These are phyloP conservation scores for Drosophila kuntzei DNA, from an alignment of 2,888 invertebrate genomes.

Conservation along the genomic window DNA sequence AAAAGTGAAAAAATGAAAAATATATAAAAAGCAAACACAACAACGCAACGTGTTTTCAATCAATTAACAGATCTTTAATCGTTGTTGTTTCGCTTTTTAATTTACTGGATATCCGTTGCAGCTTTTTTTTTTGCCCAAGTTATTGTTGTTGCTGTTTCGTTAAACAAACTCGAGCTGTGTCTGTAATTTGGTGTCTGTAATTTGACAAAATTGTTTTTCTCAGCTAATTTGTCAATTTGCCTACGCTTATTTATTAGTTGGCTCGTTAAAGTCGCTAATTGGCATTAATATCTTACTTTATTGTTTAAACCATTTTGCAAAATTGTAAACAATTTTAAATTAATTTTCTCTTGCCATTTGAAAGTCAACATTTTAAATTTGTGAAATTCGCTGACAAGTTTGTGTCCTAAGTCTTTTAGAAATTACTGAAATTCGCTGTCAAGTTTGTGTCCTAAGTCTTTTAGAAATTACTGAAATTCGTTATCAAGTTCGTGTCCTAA, in stretches of 20 bases:
- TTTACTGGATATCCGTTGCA: conserved; percentile 48
- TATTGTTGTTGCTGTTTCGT: conserved; percentile 5
- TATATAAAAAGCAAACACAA: conserved; percentile 3
- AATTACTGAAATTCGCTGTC: too few relatives aligned
- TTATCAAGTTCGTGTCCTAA: conserved; percentile 56
- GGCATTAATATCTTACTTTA: conserved; percentile 40
- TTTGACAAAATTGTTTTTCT: conserved; percentile 51
- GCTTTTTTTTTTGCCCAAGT: conserved; percentile 15
- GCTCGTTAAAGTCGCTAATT: conserved; percentile 70
- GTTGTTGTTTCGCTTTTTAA: conserved; percentile 13
- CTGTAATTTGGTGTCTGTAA: conserved; percentile 50
- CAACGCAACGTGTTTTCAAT: conserved; percentile 70
- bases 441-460: conserved; percentile 64
- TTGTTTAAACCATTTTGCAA: conserved; percentile 42
- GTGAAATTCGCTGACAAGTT: conserved; percentile 56
- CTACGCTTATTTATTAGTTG: conserved; percentile 51
- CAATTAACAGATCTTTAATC: conserved; percentile 67
- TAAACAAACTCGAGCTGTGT: conserved; percentile 20
- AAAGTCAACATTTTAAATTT: conserved; percentile 29
- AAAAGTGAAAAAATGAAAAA: too few relatives aligned
- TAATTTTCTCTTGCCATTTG: conserved; percentile 31
- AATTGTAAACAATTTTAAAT: conserved; percentile 3
- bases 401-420: too few relatives aligned
- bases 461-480: too few relatives aligned
- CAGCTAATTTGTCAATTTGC: conserved; percentile 76